Evolutionary conservation across 2,113 vertebrate genomes (phyloP).

Genomic region (Ellobius talpinus): DNA sequence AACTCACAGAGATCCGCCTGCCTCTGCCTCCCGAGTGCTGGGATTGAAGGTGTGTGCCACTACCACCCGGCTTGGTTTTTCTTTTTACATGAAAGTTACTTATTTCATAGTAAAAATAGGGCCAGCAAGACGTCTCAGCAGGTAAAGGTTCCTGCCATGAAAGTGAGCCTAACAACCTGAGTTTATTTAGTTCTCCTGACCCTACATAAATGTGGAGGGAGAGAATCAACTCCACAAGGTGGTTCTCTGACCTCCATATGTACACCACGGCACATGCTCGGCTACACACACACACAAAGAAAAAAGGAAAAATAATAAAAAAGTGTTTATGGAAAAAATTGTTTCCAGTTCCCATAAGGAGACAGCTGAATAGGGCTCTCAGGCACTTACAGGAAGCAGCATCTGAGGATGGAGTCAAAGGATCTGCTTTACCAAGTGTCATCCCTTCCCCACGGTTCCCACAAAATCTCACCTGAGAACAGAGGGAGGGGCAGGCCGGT

Average conservation of each 20-base stretch:
- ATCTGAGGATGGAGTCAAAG: neutral
- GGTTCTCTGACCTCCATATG: neutral
- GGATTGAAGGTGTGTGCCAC: too few relatives aligned
- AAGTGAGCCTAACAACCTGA: neutral
- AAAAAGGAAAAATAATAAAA: neutral
- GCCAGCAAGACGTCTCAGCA: neutral
- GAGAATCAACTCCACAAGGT: neutral
- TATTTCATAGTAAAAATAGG: neutral
- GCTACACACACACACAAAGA: neutral
- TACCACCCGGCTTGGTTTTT: neutral
- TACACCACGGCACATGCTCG: neutral
- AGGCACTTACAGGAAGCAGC: neutral
- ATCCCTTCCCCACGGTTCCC: neutral
- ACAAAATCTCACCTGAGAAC: slow-evolving; percentile 76
- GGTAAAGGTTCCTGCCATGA: neutral
- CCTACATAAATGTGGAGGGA: neutral
- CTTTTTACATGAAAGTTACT: neutral
- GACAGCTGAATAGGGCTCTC: neutral
- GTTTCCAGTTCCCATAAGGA: neutral
- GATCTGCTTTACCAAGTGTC: neutral
- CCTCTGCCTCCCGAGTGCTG: too few relatives aligned
- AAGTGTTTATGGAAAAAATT: neutral
- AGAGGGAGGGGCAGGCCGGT: neutral
- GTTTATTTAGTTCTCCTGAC: neutral
- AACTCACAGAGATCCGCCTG: too few relatives aligned